These are phyloP conservation scores for Salvelinus alpinus DNA, from an alignment of 2,113 vertebrate species.

Conservation along the genomic window DNA sequence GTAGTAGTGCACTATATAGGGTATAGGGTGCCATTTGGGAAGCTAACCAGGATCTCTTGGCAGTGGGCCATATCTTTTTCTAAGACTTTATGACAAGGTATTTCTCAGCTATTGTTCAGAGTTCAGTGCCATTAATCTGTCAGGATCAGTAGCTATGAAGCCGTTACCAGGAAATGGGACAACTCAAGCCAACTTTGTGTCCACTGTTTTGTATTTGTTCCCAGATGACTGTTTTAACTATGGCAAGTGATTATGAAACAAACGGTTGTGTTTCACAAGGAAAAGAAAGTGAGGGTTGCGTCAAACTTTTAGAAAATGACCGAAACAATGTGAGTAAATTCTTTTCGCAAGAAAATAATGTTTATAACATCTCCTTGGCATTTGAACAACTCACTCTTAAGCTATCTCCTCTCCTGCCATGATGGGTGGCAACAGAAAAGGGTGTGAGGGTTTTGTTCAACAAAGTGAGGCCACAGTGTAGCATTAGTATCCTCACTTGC, in stretches of 20 bases:
- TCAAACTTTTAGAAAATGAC: not conserved
- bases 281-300: not conserved
- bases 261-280: constrained; percentile 8
- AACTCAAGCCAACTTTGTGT: constrained; percentile 32
- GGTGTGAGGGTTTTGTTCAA: not conserved
- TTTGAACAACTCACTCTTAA: not conserved
- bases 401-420: not conserved
- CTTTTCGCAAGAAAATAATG: not conserved
- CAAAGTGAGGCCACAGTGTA: not conserved
- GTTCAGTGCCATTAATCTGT: constrained; percentile 54
- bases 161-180: constrained; percentile 31
- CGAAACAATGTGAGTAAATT: constrained; percentile 21
- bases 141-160: constrained; percentile 30
- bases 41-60: constrained; percentile 41
- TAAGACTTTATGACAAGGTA: constrained; percentile 29
- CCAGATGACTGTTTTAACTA: not conserved
- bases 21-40: not conserved
- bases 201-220: constrained; percentile 4
- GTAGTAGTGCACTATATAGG: too few species aligned
- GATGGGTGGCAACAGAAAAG: constrained; percentile 28
- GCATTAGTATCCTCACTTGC: not conserved
- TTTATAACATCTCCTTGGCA: not conserved
- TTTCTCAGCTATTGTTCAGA: constrained; percentile 14
- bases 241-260: constrained; percentile 8
- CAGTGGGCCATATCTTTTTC: constrained; percentile 55